A percentile compares a stretch with the other conserved stretches of the same genome.
phyloP scores from a whole-genome alignment of 2,888 invertebrate species.

The Nezara viridula region DNA sequence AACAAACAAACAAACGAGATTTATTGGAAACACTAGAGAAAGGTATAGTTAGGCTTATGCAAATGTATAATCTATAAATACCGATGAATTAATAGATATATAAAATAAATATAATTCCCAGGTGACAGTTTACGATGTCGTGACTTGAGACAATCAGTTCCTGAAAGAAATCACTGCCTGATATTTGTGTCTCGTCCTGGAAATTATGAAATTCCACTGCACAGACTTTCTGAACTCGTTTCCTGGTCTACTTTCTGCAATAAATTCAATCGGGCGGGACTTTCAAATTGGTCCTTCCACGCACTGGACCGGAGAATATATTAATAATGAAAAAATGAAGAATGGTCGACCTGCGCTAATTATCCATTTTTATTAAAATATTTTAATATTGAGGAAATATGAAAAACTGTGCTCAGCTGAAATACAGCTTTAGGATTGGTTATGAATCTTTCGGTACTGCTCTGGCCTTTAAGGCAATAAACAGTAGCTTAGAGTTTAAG shows the following conservation, averaged over 20 bases:
- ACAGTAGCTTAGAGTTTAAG: background rate
- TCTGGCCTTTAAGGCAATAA: background rate
- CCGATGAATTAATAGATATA: background rate
- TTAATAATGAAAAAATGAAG: background rate
- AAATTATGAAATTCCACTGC: constrained; percentile 10
- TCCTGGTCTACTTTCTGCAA: constrained; percentile 27
- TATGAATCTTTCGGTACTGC: background rate
- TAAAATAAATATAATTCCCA: background rate
- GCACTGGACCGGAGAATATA: background rate
- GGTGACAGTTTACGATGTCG: background rate
- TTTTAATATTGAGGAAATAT: too few relatives aligned
- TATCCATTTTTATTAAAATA: background rate
- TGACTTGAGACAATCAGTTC: background rate
- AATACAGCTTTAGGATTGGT: too few relatives aligned
- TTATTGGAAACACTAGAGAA: background rate
- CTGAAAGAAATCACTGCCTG: background rate
- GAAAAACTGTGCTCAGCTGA: too few relatives aligned
- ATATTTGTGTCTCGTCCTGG: background rate
- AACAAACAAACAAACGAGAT: background rate
- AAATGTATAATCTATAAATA: background rate
- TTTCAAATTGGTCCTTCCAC: background rate
- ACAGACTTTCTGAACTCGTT: constrained; percentile 20
- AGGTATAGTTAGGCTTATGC: background rate
- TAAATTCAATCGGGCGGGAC: background rate
- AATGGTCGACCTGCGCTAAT: background rate